Conservation (phyloP, 2,113 vertebrate genomes). For the Miniopterus natalensis region DNA sequence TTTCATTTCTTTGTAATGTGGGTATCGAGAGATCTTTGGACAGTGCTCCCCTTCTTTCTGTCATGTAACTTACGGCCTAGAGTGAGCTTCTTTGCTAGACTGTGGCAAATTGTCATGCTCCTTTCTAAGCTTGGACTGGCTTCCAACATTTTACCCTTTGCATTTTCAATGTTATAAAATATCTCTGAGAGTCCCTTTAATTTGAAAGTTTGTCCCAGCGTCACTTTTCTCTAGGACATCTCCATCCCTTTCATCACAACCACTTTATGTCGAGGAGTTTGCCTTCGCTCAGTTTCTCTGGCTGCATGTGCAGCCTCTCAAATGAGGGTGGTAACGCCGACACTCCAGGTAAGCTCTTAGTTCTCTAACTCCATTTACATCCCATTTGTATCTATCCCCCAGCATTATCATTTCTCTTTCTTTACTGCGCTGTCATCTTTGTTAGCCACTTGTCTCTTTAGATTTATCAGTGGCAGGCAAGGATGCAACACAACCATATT, state of each 20-base stretch:
- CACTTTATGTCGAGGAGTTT: background rate
- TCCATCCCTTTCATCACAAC: background rate
- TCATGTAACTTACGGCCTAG: background rate
- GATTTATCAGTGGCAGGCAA: background rate
- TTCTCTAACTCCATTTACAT: background rate
- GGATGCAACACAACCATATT: background rate
- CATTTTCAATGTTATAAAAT: background rate
- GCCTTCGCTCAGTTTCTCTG: background rate
- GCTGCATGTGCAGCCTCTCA: background rate
- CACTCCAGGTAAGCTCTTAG: background rate
- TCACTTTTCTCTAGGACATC: background rate
- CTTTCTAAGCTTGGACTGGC: background rate
- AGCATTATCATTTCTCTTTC: background rate
- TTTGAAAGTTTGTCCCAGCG: background rate
- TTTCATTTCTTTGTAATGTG: background rate
- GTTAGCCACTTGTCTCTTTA: background rate
- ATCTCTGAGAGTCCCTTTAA: background rate
- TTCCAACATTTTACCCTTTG: conserved; percentile 9
- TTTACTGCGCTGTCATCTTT: background rate
- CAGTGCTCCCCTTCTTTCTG: background rate
- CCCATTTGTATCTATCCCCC: background rate
- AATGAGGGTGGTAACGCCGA: background rate
- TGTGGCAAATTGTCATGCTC: background rate
- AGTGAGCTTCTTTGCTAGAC: background rate
- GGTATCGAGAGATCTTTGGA: background rate